Evolutionary conservation across 2,888 invertebrate species (phyloP), one percentile per base, ranked within the genome.

Genomic region (Ophion slaviceki): DNA sequence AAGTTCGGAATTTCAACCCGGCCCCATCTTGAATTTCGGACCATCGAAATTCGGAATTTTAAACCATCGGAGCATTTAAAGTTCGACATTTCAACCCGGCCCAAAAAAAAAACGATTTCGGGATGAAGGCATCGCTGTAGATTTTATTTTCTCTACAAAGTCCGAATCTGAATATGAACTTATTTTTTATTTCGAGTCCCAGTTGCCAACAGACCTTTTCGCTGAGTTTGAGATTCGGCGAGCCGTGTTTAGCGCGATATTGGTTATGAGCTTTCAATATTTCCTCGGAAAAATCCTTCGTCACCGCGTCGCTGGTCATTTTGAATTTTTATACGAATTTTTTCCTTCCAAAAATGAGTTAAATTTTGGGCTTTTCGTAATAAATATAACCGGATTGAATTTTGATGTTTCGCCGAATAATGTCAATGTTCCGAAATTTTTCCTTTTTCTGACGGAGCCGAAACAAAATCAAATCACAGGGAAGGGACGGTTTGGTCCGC

Each of bases 201-300:
- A 68, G 62, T 53, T 24, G 14, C 57, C 20, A 32, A 59, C 75
- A 74, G 89, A 93, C 93, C 88, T 90, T 87, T 24, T 89, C 82
- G 24, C 90, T 88, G 53, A 93, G 87, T 67, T 70, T 66, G 36
- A 94, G 87, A 20, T 90, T 87, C 0, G 92, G 89, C 3, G 90
- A 88, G 28, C 84, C 87, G 64, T 93, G 93, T 24, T 87, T 71
- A 11, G 86, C 82, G 57, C 93, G 89, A 72, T 91, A 91, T 24
- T 88, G 57, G 85, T 93, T 93, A 67, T 93, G 92, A 8, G 87
- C 70, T 76, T 88, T 85, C 59, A 93, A 85, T 71, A 90, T 89
- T 17, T 89, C 89, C 24, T 89, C 82, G 5, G 83, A 80, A 67
- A 92, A 93, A 78, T 89, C 87, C 11, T 82, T 28, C 53, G 74